Evolutionary conservation across 2,113 vertebrate species (phyloP), one percentile per base, ranked within the genome.

Genomic region (Caloenas nicobarica): DNA sequence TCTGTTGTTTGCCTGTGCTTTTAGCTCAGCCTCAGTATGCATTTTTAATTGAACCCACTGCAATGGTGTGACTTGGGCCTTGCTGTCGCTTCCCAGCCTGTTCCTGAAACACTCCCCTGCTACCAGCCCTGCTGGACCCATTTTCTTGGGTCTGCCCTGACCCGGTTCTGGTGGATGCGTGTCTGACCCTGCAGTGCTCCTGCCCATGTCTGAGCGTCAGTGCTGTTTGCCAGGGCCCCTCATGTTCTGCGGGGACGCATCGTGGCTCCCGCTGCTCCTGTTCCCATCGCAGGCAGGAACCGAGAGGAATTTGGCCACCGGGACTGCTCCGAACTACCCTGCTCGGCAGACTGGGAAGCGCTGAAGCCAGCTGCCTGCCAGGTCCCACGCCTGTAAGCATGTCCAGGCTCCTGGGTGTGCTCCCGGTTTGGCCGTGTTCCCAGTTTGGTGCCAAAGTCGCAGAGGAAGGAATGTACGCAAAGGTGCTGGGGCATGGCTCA

Each of bases 141-240:
- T 36, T 61, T 72, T 31, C 82, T 51, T 0, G 0, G 26, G 19
- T 34, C 46, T 81, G 91, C 10, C 64, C 48, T 42, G 60, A 3
- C 70, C 11, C 0, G 0, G 26, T 48, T 64, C 36, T 0, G 3
- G 5, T 13, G 21, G 29, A n/a, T 1, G 3, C 0, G 5, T 70
- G 46, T 24, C 68, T 28, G 58, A 14, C 29, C 58, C 76, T 50
- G 61, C 89, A 48, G 51, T 0, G 0, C 24, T 78, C 23, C 88
- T 3, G 26, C 33, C 86, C 1, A 0, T 3, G 34, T 14, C 46
- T 21, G 34, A 48, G 51, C 3, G 1, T 10, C 2, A 0, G 5
- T 57, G 66, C 29, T 0, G 1, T 73, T 83, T 69, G 66, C 66
- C 72, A 53, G 61, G 26, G 40, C 15, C 44, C 34, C 60, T 68